A percentile compares a stretch with the other conserved stretches of the same genome.
Evolutionary conservation across 2,888 invertebrate genomes (phyloP).

Genomic region (Graphium colonna): DNA sequence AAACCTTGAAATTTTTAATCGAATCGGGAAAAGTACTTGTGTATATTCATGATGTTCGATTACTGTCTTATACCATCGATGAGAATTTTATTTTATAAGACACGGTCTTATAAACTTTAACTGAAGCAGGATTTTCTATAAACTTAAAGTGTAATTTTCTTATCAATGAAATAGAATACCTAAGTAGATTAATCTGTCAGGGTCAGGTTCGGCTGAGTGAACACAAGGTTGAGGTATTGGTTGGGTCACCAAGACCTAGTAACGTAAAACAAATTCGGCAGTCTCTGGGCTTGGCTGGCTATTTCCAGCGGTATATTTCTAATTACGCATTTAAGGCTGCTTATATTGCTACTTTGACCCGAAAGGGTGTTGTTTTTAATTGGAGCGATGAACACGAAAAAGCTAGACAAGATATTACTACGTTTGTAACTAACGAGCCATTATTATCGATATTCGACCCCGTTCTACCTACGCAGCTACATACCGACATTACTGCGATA

Average conservation of each 20-base stretch:
- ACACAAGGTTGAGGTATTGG: neutral
- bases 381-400: constrained; percentile 12
- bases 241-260: neutral
- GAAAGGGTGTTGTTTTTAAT: constrained; percentile 19
- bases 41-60: too few relatives aligned
- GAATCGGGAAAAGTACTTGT: too few relatives aligned
- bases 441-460: too few relatives aligned
- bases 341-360: constrained; percentile 18
- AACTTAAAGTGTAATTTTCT: constrained; percentile 9
- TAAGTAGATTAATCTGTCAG: constrained; percentile 3
- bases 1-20: too few relatives aligned
- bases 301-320: constrained; percentile 13
- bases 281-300: constrained; percentile 12
- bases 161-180: constrained; percentile 14
- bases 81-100: too few relatives aligned
- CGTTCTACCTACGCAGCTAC: too few relatives aligned
- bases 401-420: too few relatives aligned
- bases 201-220: constrained; percentile 13
- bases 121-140: constrained; percentile 11
- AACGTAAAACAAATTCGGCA: neutral
- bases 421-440: too few relatives aligned
- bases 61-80: too few relatives aligned
- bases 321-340: constrained; percentile 18
- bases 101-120: too few relatives aligned
- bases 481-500: too few relatives aligned